phyloP scores from a whole-genome alignment of 2,797 vertebrate species.

The Rhyacichthys aspro region DNA sequence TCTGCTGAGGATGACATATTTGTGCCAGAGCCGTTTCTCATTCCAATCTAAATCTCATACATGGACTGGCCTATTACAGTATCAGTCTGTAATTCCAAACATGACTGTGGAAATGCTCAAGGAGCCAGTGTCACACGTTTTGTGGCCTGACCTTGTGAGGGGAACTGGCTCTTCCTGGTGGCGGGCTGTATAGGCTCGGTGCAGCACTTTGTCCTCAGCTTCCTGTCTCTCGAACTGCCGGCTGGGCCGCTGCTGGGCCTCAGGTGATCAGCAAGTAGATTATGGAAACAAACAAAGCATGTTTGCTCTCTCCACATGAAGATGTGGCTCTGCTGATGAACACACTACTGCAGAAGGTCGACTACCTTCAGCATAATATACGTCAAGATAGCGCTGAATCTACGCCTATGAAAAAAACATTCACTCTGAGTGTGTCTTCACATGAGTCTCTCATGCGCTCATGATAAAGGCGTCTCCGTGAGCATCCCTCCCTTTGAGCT shows the following conservation, averaged over 20 bases:
- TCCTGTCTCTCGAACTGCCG: constrained; percentile 63
- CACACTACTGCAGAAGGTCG: constrained; percentile 12
- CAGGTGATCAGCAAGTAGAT: constrained; percentile 78
- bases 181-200: constrained; percentile 40
- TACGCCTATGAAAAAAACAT: constrained; percentile 19
- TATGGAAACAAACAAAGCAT: constrained; percentile 78
- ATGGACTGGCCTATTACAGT: constrained; percentile 18
- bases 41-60: constrained; percentile 58
- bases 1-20: constrained; percentile 58
- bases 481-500: constrained; percentile 54
- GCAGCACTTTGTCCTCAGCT: constrained; percentile 66
- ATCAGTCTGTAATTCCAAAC: constrained; percentile 24
- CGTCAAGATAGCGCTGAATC: constrained; percentile 37
- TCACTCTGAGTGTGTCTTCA: constrained; percentile 20
- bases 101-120: constrained; percentile 52
- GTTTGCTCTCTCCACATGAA: constrained; percentile 71
- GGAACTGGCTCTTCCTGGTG: constrained; percentile 77
- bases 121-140: constrained; percentile 47
- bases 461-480: constrained; percentile 31
- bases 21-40: constrained; percentile 63
- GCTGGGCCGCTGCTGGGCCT: constrained; percentile 56
- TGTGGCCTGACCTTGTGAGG: constrained; percentile 66
- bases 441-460: constrained; percentile 7
- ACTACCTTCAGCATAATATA: constrained; percentile 26
- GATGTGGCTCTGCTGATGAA: constrained; percentile 49